Evolutionary conservation across 2,113 vertebrate genomes (phyloP), one percentile per base, ranked within the genome.

Genomic region (Amazona vittata): DNA sequence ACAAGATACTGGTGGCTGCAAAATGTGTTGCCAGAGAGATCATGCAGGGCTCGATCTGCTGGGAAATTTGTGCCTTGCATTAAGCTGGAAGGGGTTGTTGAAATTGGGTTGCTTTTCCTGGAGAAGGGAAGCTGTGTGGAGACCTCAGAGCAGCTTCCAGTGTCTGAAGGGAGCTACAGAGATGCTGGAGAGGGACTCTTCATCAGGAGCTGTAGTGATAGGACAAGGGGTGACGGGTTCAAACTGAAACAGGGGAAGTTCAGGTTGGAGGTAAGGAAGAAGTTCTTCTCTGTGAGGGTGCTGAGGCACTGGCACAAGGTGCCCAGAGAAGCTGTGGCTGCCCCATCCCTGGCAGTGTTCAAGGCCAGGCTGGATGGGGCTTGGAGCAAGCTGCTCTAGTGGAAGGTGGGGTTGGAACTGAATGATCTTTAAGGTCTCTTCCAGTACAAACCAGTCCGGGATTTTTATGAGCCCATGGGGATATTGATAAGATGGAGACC

Each of bases 391-490:
- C 55, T 59, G 55, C 55, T 59, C 33, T 6, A 5, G 20, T 59
- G 55, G 55, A n/a, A 59, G 55, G 19, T 21, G 57, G 57, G 21
- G 6, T 24, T 59, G 57, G 57, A 24, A 6, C 57, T n/a, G 57
- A n/a, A n/a, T 6, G 33, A 59, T 20, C 57, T 35, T n/a, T 59
- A 22, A 59, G 33, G 20, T 59, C 33, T 20, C 21, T 59, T 59
- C 53, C 17, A 20, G 19, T 16, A 8, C 53, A 55, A 59, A 59
- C 57, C 9, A 24, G 9, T 10, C 57, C 35, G 57, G 57, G 21
- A 59, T 59, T 59, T 59, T 21, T n/a, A 22, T 35, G 1, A 14
- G 13, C 15, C 24, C 1, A 0, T 75, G 50, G 29, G 7, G 14
- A 11, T 29, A 19, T 53, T 24, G 37, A 39, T 46, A 68, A 49